Evolutionary conservation across 2,113 vertebrate species (phyloP), one percentile per base, ranked within the genome.

Genomic region (Eretmochelys imbricata): DNA sequence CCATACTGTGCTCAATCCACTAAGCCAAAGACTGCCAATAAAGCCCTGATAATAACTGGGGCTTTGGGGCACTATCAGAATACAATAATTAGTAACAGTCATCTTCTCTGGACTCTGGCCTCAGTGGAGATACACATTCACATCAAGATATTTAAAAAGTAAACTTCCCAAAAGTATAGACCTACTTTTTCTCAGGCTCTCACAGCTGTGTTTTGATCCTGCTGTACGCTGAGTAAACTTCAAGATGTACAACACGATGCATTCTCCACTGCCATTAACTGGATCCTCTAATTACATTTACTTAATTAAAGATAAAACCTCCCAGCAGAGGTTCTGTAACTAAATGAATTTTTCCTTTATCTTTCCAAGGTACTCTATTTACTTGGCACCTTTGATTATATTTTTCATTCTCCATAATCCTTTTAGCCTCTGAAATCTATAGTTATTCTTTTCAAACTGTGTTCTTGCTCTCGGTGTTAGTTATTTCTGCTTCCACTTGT

Each of bases 401-500:
- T 89, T 94, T 96, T 95, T 85, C 78, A 79, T 96, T 89, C 57
- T 88, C 84, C 65, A 84, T 95, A 95, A 93, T 93, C 75, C 82
- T 88, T 95, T 95, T 89, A 96, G 93, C 55, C 89, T 86, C 80
- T 54, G 35, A 84, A 96, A 94, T 81, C 85, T 50, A 4, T 80
- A 88, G 49, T 79, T 87, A 92, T 94, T 85, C 22, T 69, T 75
- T 93, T 89, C 94, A 92, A 84, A 91, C 87, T 88, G 85, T 83
- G 59, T 53, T 93, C 85, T 92, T 96, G 87, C 93, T 94, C 90
- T 90, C 87, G 84, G 80, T 53, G 88, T 53, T 69, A 65, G 10
- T 2, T 9, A 88, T 75, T 89, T 82, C 35, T 81, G 75, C 90
- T 90, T 94, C 46, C 42, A 93, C 82, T 55, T 93, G 65, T 69